These are phyloP conservation scores for Puffinus mauretanicus DNA, from an alignment of 2,113 vertebrate species.

Conservation along the genomic window DNA sequence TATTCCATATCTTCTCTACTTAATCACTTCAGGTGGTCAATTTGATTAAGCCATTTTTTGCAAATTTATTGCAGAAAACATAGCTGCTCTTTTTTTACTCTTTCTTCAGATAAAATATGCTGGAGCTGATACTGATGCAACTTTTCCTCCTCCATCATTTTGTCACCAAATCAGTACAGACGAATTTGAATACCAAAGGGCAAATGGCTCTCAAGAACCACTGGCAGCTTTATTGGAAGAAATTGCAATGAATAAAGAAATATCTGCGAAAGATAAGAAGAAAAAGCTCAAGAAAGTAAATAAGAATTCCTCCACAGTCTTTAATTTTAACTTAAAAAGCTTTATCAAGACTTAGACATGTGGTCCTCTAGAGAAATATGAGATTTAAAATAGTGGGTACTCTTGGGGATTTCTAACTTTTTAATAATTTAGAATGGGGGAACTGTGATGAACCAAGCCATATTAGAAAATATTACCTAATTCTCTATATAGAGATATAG, in stretches of 20 bases:
- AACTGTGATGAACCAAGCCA: background rate
- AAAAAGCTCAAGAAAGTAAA: slow-evolving; percentile 85
- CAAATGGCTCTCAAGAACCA: slow-evolving; percentile 72
- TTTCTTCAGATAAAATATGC: slow-evolving; percentile 76
- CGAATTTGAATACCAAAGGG: slow-evolving; percentile 80
- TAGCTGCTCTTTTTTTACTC: background rate
- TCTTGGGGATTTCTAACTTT: background rate
- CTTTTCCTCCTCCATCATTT: too few species aligned
- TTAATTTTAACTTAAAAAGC: background rate
- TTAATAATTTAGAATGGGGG: background rate
- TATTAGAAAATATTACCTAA: background rate
- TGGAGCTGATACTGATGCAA: too few species aligned
- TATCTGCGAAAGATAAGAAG: slow-evolving; percentile 84
- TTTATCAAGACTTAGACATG: background rate
- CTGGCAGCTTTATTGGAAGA: slow-evolving; percentile 79
- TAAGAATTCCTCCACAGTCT: background rate
- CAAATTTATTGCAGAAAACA: background rate
- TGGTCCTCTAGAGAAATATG: background rate
- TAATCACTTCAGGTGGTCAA: background rate
- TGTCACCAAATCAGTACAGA: slow-evolving; percentile 76
- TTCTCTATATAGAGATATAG: background rate
- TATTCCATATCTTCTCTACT: background rate
- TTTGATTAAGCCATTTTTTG: background rate
- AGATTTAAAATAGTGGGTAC: background rate
- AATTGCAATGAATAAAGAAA: slow-evolving; percentile 76